Evolutionary conservation across 1,140 invertebrate genomes (phyloP).

Genomic region (Oncopodura yosiiana): DNA sequence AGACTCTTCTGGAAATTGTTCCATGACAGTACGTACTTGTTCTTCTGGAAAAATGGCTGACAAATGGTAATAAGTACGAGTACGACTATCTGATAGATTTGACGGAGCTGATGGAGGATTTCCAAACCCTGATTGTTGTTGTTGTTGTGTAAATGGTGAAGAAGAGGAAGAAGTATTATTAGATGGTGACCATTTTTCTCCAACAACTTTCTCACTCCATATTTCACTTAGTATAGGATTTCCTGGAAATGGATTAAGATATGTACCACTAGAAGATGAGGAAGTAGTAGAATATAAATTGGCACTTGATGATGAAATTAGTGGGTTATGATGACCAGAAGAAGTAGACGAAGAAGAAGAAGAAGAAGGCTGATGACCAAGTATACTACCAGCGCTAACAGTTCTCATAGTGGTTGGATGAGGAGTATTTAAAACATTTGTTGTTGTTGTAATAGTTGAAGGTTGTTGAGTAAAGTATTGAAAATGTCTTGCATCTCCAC

Average conservation of each 20-base stretch:
- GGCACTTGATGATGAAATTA: not conserved
- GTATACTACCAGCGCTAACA: no score
- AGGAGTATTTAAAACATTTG: no score
- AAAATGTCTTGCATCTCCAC: slow-evolving; percentile 40
- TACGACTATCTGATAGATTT: slow-evolving; percentile 43
- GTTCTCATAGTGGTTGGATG: no score
- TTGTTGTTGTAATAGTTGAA: no score
- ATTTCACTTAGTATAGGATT: slow-evolving; percentile 30
- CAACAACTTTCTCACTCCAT: no score
- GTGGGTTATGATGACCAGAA: not conserved
- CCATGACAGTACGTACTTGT: slow-evolving; percentile 73
- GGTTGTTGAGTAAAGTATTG: slow-evolving; percentile 16
- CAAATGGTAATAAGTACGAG: slow-evolving; percentile 70
- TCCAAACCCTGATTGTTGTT: slow-evolving; percentile 22
- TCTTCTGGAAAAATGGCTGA: slow-evolving; percentile 78
- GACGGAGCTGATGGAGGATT: slow-evolving; percentile 28
- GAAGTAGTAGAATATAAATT: slow-evolving; percentile 35
- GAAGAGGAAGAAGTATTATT: slow-evolving; percentile 16
- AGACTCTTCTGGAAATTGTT: slow-evolving; percentile 71
- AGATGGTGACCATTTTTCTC: slow-evolving; percentile 25
- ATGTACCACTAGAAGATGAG: slow-evolving; percentile 32
- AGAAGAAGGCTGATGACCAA: no score
- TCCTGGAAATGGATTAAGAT: slow-evolving; percentile 23
- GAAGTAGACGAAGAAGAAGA: not conserved
- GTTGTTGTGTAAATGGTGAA: slow-evolving; percentile 17